Percentiles rank a stretch among this genome's conserved stretches.
phyloP scores from a whole-genome alignment of 2,888 invertebrate genomes.

The Chamaedrilus cognettii region DNA sequence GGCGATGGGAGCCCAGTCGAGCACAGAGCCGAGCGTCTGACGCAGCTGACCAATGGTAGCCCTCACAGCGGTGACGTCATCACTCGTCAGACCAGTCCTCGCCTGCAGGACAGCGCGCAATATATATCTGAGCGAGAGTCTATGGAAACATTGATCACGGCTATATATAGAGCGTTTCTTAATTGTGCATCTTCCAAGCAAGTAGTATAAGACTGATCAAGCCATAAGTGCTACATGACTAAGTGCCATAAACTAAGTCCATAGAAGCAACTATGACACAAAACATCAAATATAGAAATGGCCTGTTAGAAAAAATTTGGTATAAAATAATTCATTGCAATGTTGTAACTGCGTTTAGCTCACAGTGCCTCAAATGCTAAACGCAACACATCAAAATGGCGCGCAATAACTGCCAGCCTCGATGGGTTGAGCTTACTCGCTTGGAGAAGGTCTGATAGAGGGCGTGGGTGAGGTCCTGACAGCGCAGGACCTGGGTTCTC shows the following conservation, averaged over 20 bases:
- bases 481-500: background rate
- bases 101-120: background rate
- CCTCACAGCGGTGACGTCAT: background rate
- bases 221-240: too few species aligned
- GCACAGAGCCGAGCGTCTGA: background rate
- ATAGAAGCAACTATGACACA: background rate
- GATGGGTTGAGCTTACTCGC: background rate
- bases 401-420: background rate
- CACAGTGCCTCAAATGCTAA: background rate
- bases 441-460: background rate
- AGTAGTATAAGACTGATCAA: too few species aligned
- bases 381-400: background rate
- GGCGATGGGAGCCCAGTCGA: background rate
- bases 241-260: too few species aligned
- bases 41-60: background rate
- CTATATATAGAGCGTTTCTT: too few species aligned
- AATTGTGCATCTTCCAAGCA: too few species aligned
- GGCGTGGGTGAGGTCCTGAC: background rate
- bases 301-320: constrained; percentile 2
- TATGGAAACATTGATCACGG: too few species aligned
- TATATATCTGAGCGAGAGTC: too few species aligned
- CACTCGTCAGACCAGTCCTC: background rate
- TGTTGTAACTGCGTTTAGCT: background rate
- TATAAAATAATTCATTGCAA: too few species aligned
- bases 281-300: background rate